Conservation (phyloP, 2,888 invertebrate genomes). For the Itoplectis maculator region DNA sequence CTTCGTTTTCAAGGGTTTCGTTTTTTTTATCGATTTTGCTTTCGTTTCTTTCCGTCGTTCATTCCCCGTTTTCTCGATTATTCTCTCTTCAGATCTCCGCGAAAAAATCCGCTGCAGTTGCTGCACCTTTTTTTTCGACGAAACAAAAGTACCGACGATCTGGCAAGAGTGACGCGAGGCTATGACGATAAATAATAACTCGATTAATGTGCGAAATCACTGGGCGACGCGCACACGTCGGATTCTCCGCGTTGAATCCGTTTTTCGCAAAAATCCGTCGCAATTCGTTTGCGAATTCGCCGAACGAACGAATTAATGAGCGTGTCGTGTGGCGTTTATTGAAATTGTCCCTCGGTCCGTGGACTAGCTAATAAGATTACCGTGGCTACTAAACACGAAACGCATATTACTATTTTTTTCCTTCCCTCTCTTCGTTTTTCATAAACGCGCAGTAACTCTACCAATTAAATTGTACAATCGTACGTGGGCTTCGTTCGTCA, state of each 20-base stretch:
- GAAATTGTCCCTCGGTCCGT: conserved; percentile 74
- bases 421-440: conserved; percentile 5
- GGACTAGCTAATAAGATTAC: conserved; percentile 80
- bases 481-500: conserved; percentile 68
- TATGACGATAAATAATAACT: conserved; percentile 34
- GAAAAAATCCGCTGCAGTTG: conserved; percentile 49
- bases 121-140: conserved; percentile 38
- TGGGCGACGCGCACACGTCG: conserved; percentile 1
- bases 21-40: conserved; percentile 61
- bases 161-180: conserved; percentile 28
- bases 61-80: conserved; percentile 34
- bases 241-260: conserved; percentile 8
- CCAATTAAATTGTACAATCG: conserved; percentile 76
- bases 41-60: conserved; percentile 43
- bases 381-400: conserved; percentile 76
- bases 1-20: conserved; percentile 73
- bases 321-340: conserved; percentile 36
- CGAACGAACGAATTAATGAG: conserved; percentile 20
- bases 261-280: conserved; percentile 22
- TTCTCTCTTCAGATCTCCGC: conserved; percentile 23
- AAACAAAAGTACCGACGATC: conserved; percentile 24
- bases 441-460: conserved; percentile 66
- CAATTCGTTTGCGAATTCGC: not conserved
- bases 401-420: conserved; percentile 51
- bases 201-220: conserved; percentile 40